Evolutionary conservation across 2,888 invertebrate species (phyloP).

Genomic region (Ophion ellenae): DNA sequence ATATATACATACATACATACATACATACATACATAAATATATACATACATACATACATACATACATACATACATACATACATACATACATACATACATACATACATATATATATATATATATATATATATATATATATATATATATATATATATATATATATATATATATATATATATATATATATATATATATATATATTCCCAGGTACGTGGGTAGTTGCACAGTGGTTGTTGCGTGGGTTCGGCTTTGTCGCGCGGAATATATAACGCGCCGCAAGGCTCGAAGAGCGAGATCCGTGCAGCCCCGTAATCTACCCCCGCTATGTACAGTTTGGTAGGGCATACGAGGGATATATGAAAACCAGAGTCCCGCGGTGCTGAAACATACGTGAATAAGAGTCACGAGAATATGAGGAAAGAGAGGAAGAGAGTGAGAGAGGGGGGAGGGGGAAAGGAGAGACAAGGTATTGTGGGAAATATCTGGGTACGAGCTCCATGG

Average conservation of each 20-base stretch:
- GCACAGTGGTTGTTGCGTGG: neutral
- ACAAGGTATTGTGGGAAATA: conserved; percentile 41
- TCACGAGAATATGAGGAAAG: conserved; percentile 20
- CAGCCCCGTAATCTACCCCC: conserved; percentile 41
- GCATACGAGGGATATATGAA: conserved; percentile 38
- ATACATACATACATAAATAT: too few species aligned
- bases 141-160: too few species aligned
- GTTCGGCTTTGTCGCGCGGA: conserved; percentile 41
- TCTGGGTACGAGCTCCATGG: conserved; percentile 17
- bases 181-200: too few species aligned
- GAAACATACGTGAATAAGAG: conserved; percentile 56
- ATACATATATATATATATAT: too few species aligned
- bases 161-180: too few species aligned
- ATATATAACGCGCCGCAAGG: conserved; percentile 23
- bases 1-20: too few species aligned
- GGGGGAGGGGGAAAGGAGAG: conserved; percentile 11
- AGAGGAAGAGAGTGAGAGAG: neutral
- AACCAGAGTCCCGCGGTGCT: conserved; percentile 50
- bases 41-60: too few species aligned
- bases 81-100: too few species aligned
- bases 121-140: too few species aligned
- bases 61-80: too few species aligned
- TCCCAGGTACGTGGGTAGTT: neutral
- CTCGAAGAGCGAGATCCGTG: conserved; percentile 35
- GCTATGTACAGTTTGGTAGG: conserved; percentile 37